A percentile compares a stretch with the other conserved stretches of the same genome.
Evolutionary conservation across 2,888 invertebrate genomes (phyloP).

Genomic region (Eristalinus sepulchralis): DNA sequence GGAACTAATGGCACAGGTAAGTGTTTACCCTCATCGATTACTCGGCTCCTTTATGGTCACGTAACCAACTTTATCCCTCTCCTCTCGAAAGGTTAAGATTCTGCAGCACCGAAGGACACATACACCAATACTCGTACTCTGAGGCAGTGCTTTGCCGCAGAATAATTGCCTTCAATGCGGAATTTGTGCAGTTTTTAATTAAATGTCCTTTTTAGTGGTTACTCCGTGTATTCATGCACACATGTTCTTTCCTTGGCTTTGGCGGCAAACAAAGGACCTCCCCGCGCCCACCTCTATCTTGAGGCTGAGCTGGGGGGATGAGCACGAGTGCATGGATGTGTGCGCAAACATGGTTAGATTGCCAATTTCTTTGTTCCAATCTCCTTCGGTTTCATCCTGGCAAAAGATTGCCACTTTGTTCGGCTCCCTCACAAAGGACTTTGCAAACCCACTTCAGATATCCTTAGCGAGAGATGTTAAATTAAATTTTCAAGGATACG

Average conservation of each 20-base stretch:
- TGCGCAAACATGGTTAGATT: conserved; percentile 46
- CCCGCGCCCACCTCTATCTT: not conserved
- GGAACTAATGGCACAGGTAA: conserved; percentile 46
- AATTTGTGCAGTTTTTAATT: conserved; percentile 68
- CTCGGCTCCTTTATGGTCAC: conserved; percentile 52
- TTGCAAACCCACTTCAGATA: conserved; percentile 3
- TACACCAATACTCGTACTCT: conserved; percentile 3
- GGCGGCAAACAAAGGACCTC: conserved; percentile 32
- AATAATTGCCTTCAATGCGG: conserved; percentile 69
- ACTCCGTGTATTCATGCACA: conserved; percentile 9
- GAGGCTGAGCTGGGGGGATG: not conserved
- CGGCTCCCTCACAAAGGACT: conserved; percentile 31
- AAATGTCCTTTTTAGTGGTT: conserved; percentile 58
- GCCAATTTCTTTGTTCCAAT: conserved; percentile 59
- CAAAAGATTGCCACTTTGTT: conserved; percentile 28
- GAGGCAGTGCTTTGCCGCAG: conserved; percentile 33
- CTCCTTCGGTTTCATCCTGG: conserved; percentile 20
- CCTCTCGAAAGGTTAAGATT: conserved; percentile 63
- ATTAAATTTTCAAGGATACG: conserved; percentile 67
- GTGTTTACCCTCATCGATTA: conserved; percentile 66
- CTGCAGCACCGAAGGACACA: not conserved
- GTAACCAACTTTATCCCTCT: conserved; percentile 54
- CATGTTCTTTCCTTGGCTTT: conserved; percentile 14
- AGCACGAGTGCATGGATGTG: conserved; percentile 11
- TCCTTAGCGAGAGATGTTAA: conserved; percentile 32